Evolutionary conservation across 1,140 invertebrate species (phyloP).

Genomic region (Conopomorpha cramerella): DNA sequence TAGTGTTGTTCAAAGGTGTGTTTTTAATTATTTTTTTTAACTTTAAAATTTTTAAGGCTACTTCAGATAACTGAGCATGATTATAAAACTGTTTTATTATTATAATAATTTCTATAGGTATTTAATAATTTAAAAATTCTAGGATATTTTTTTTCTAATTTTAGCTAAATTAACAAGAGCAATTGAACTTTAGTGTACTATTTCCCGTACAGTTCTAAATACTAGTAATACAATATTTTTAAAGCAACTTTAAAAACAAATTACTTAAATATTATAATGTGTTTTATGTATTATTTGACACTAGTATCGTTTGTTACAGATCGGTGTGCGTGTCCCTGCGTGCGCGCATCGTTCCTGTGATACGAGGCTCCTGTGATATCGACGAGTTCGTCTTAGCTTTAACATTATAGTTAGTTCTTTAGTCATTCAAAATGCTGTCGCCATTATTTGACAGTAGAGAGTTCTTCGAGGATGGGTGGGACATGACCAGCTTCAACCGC

Average conservation of each 20-base stretch:
- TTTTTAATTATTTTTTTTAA: no score
- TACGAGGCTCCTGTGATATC: constrained; percentile 57
- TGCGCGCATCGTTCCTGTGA: constrained; percentile 55
- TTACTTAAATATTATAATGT: neutral
- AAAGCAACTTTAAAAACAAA: no score
- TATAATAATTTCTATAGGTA: no score
- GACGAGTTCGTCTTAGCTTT: constrained; percentile 57
- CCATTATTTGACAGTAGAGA: constrained; percentile 43
- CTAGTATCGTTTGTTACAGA: constrained; percentile 43
- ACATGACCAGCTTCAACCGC: constrained; percentile 1
- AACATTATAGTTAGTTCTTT: constrained; percentile 51
- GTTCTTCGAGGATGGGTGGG: constrained; percentile 19
- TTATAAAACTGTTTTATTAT: no score
- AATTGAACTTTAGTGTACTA: no score
- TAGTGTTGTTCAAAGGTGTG: constrained; percentile 3
- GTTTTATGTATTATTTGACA: neutral
- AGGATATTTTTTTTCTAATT: no score
- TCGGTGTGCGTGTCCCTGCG: constrained; percentile 48
- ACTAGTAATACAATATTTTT: no score
- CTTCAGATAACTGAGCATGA: no score
- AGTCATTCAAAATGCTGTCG: constrained; percentile 36
- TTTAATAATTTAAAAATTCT: constrained; percentile 1
- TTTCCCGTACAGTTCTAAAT: no score
- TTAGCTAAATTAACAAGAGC: no score
- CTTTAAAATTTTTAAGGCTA: no score